Conservation (phyloP, 2,888 invertebrate species). For the Agelastica alni region DNA sequence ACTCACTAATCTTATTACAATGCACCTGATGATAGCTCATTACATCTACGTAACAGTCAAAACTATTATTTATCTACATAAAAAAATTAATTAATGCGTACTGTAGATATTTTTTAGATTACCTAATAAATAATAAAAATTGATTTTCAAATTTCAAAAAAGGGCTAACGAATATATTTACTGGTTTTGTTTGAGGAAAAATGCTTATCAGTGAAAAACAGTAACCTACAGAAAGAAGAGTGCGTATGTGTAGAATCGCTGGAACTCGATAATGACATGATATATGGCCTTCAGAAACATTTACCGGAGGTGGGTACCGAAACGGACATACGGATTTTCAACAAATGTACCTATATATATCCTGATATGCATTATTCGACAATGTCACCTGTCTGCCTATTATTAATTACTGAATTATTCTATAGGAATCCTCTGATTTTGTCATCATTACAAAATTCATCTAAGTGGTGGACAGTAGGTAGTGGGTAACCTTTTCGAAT, state of each 20-base stretch:
- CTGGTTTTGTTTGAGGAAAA: not conserved
- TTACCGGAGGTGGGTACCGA: slow-evolving; percentile 47
- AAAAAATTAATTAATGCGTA: too few species aligned
- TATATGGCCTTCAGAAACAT: slow-evolving; percentile 56
- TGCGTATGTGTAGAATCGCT: slow-evolving; percentile 3
- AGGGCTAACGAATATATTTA: not conserved
- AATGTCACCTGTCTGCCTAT: slow-evolving; percentile 42
- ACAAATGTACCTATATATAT: slow-evolving; percentile 38
- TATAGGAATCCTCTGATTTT: slow-evolving; percentile 15
- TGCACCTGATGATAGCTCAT: too few species aligned
- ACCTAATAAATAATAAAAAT: not conserved
- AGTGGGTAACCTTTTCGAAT: too few species aligned
- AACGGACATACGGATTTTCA: slow-evolving; percentile 40
- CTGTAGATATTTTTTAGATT: too few species aligned
- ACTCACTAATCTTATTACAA: too few species aligned
- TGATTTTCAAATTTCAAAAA: not conserved
- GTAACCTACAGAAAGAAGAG: not conserved
- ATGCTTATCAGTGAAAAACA: not conserved
- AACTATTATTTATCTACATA: too few species aligned
- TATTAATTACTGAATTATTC: slow-evolving; percentile 38
- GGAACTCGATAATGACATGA: slow-evolving; percentile 48
- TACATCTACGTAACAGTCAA: too few species aligned
- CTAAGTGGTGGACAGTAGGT: too few species aligned
- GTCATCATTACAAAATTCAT: not conserved
- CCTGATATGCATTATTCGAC: slow-evolving; percentile 39